Evolutionary conservation across 2,797 vertebrate species (phyloP).

Genomic region (Sphenodon punctatus): DNA sequence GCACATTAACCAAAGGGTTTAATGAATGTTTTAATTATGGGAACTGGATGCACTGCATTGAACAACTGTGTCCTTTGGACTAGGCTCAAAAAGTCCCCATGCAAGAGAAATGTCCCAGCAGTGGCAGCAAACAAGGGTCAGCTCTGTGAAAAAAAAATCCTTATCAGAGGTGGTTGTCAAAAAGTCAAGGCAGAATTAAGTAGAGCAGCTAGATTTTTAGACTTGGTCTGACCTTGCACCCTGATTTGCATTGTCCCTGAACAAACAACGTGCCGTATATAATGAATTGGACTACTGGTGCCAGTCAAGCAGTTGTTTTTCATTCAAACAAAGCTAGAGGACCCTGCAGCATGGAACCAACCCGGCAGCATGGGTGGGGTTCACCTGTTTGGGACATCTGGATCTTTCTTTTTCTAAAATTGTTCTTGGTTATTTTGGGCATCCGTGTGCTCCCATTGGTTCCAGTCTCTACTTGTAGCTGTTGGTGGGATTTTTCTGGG

Average conservation of each 20-base stretch:
- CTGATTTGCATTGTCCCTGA: background rate
- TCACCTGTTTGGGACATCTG: too few species aligned
- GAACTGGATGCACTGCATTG: background rate
- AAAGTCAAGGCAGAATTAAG: conserved; percentile 40
- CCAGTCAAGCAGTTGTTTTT: background rate
- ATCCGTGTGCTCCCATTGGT: too few species aligned
- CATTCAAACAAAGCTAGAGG: background rate
- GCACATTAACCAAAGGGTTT: conserved; percentile 32
- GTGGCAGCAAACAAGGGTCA: conserved; percentile 37
- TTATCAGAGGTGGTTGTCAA: conserved; percentile 23
- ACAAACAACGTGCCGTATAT: background rate
- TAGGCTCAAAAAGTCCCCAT: background rate
- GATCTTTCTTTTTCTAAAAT: too few species aligned
- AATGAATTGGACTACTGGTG: background rate
- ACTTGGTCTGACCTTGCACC: conserved; percentile 30
- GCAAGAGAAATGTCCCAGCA: conserved; percentile 13
- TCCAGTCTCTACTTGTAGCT: too few species aligned
- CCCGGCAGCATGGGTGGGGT: too few species aligned
- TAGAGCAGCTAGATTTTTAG: background rate
- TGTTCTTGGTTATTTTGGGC: too few species aligned
- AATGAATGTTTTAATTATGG: conserved; percentile 30
- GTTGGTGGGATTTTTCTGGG: too few species aligned
- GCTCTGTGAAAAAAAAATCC: conserved; percentile 26
- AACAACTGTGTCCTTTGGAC: conserved; percentile 19
- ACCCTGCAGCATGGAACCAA: background rate